Percentiles rank a stretch among this genome's conserved stretches.
These are phyloP conservation scores for Dipodomys stephensi DNA, from an alignment of 2,113 vertebrate genomes.

Conservation along the genomic window DNA sequence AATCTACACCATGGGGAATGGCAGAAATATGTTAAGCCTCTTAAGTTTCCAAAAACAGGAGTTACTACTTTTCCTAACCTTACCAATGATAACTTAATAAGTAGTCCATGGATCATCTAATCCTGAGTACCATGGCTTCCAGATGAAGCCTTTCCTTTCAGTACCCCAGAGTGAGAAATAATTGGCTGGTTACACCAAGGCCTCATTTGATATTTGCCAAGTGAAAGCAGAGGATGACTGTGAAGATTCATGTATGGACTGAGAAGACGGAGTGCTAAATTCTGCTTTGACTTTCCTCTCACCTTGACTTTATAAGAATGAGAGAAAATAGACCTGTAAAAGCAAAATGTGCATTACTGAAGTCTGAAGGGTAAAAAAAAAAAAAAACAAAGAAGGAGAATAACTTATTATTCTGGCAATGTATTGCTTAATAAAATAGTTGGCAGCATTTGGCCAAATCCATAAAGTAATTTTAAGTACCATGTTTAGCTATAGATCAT, in stretches of 20 bases:
- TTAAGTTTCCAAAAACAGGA: neutral
- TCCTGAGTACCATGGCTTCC: neutral
- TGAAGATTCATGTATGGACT: neutral
- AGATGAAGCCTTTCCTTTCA: neutral
- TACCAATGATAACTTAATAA: neutral
- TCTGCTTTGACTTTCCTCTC: conserved; percentile 20
- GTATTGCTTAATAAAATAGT: conserved; percentile 54
- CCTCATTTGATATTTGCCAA: neutral
- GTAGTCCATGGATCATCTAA: neutral
- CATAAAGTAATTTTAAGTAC: conserved; percentile 59
- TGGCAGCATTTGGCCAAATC: conserved; percentile 41
- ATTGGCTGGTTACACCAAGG: neutral
- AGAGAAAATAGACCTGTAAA: neutral
- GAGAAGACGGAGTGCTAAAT: neutral
- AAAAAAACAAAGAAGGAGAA: neutral
- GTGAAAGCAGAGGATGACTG: neutral
- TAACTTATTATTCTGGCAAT: conserved; percentile 13
- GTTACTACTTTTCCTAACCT: neutral
- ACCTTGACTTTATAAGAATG: conserved; percentile 32
- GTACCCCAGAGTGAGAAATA: neutral
- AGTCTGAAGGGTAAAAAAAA: neutral
- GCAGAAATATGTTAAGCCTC: neutral
- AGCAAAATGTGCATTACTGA: conserved; percentile 6
- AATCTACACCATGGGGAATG: neutral
- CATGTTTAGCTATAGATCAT: conserved; percentile 40